phyloP scores from a whole-genome alignment of 2,113 vertebrate genomes.

The Hemibates koningsi region DNA sequence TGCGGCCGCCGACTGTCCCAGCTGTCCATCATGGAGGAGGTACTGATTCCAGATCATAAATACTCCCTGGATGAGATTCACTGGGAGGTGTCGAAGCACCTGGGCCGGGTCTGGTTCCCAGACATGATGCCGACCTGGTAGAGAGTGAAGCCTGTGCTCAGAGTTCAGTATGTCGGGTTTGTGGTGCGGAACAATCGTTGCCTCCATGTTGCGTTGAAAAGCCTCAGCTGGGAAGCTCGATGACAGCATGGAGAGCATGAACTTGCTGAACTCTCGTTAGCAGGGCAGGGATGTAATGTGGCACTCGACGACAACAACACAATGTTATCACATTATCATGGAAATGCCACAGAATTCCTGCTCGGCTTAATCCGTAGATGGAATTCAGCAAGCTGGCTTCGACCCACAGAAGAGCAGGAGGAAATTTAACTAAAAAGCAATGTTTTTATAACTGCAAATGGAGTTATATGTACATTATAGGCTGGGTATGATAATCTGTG shows the following conservation, averaged over 20 bases:
- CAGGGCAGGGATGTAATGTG: background rate
- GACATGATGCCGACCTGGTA: slow-evolving; percentile 99
- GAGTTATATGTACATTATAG: background rate
- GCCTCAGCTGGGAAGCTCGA: background rate
- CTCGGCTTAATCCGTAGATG: background rate
- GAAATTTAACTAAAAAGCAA: background rate
- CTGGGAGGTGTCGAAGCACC: slow-evolving; percentile 96
- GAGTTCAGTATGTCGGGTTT: background rate
- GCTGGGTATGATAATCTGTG: background rate
- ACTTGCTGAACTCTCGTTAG: background rate
- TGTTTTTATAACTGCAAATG: slow-evolving; percentile 21
- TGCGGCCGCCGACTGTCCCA: slow-evolving; percentile 91
- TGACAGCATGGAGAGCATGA: background rate
- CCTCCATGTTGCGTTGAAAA: background rate
- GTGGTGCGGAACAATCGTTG: background rate
- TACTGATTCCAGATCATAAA: slow-evolving; percentile 92
- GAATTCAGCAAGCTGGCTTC: background rate
- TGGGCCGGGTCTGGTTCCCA: slow-evolving; percentile 96
- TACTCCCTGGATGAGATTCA: slow-evolving; percentile 95
- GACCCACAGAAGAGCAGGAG: background rate
- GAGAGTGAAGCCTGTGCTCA: background rate
- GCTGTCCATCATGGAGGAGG: slow-evolving; percentile 98
- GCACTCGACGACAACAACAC: background rate
- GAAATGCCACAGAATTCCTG: background rate
- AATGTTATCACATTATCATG: background rate